A percentile compares a stretch with the other conserved stretches of the same genome.
Conservation (phyloP, 2,888 invertebrate genomes). For the Odontocolon sp. region DNA sequence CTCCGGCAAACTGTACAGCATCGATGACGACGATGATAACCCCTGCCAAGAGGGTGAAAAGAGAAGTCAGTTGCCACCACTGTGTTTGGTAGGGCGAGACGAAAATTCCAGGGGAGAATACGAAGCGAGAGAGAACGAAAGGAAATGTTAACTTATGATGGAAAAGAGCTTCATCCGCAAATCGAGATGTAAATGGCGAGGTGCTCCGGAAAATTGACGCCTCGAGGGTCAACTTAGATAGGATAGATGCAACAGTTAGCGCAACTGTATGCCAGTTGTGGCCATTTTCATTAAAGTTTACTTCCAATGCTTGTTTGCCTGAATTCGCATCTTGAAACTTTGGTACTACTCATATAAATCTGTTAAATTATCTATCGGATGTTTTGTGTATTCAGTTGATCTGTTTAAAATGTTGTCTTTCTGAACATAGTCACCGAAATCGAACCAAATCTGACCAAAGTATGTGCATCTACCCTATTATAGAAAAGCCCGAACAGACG, state of each 20-base stretch:
- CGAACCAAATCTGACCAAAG: no score
- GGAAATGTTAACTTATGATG: conserved; percentile 39
- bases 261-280: neutral
- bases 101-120: conserved; percentile 18
- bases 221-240: conserved; percentile 46
- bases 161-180: conserved; percentile 19
- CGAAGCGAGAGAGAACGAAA: conserved; percentile 19
- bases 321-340: no score
- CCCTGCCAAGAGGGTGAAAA: conserved; percentile 19
- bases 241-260: neutral
- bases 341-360: no score
- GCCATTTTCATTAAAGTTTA: no score
- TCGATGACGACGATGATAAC: conserved; percentile 43
- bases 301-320: no score
- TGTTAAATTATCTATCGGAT: no score
- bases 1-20: conserved; percentile 42
- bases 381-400: no score
- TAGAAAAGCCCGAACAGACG: neutral
- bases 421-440: no score
- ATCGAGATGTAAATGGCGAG: conserved; percentile 29
- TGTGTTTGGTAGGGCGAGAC: conserved; percentile 39
- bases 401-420: no score
- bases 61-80: conserved; percentile 24
- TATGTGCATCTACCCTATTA: no score
- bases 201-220: conserved; percentile 46